Evolutionary conservation across 2,113 vertebrate genomes (phyloP).

Genomic region (Miniopterus natalensis): DNA sequence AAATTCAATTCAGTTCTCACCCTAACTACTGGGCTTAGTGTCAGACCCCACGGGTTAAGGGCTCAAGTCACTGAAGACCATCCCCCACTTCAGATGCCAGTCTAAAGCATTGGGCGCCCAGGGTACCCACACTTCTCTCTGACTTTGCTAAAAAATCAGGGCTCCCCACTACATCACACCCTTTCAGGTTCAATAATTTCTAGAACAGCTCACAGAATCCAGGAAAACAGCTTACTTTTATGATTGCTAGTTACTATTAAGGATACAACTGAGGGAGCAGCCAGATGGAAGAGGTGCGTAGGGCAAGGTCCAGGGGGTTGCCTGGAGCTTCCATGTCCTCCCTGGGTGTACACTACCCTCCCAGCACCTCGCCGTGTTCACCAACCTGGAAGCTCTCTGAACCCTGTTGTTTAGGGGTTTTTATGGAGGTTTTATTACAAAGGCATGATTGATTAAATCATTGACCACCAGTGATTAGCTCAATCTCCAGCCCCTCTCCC

Average conservation of each 20-base stretch:
- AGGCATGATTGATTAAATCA: neutral
- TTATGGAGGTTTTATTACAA: neutral
- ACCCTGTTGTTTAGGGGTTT: neutral
- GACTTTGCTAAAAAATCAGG: neutral
- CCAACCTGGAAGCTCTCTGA: neutral
- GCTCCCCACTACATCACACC: neutral
- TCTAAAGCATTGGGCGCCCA: neutral
- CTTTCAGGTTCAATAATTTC: neutral
- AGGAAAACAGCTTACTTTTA: neutral
- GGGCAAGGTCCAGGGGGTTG: accelerated
- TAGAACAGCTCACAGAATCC: neutral
- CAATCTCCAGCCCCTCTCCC: neutral
- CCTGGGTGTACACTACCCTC: neutral
- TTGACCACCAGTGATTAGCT: neutral
- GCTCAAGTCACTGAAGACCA: neutral
- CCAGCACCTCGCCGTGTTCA: neutral
- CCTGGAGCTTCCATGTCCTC: neutral
- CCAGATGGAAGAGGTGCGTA: neutral
- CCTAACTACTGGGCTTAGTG: neutral
- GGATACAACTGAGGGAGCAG: neutral
- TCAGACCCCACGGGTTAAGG: neutral
- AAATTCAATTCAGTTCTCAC: neutral
- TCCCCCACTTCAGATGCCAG: neutral
- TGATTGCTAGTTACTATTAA: neutral
- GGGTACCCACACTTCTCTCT: neutral